These are phyloP conservation scores for Conus canariensis DNA, from an alignment of 2,888 invertebrate species.

Conservation along the genomic window DNA sequence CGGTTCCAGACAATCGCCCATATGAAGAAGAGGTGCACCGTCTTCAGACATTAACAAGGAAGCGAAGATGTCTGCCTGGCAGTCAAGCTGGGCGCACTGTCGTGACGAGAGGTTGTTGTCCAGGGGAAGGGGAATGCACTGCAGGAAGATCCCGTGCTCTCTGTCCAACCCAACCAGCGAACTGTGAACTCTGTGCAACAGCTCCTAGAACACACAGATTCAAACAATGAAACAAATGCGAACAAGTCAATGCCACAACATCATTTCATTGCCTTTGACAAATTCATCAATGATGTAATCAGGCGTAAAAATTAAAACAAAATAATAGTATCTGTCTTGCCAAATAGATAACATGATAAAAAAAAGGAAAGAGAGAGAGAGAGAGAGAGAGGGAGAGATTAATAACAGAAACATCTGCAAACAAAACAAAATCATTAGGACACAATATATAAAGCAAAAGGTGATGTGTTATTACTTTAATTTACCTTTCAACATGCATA, in stretches of 20 bases:
- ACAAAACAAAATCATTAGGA: too few species aligned
- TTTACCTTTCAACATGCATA: too few species aligned
- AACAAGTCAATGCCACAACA: too few species aligned
- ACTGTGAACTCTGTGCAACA: background rate
- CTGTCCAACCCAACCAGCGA: conserved; percentile 7
- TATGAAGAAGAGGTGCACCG: conserved; percentile 6
- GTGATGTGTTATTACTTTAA: too few species aligned
- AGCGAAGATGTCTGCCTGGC: conserved; percentile 14
- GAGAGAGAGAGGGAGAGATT: background rate
- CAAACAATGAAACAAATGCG: background rate
- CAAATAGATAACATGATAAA: background rate
- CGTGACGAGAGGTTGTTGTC: conserved; percentile 39
- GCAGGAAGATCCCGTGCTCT: conserved; percentile 15
- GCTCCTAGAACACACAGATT: conserved; percentile 7
- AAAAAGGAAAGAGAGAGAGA: conserved; percentile 20
- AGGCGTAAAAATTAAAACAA: too few species aligned
- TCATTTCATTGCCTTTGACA: too few species aligned
- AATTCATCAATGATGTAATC: too few species aligned
- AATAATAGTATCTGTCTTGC: background rate
- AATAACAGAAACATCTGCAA: too few species aligned
- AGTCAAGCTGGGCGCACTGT: conserved; percentile 27
- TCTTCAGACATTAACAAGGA: background rate
- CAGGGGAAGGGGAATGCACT: conserved; percentile 4
- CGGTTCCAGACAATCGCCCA: background rate
- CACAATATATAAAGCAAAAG: too few species aligned